These are phyloP conservation scores for Reticulitermes lucifugus DNA, from an alignment of 2,888 invertebrate species.

Conservation along the genomic window DNA sequence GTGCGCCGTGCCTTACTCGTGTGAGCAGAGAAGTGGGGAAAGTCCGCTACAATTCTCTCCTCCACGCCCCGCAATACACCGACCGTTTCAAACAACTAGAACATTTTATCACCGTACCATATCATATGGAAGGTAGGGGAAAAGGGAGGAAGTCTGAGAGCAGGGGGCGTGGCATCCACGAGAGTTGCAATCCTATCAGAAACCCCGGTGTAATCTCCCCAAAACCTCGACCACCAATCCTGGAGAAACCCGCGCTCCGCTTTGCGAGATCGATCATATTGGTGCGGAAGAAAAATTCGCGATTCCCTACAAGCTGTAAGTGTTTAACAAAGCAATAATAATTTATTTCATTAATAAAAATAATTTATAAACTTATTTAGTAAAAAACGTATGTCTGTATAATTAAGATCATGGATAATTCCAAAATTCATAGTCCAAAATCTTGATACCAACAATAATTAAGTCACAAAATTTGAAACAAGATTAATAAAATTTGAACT, in stretches of 20 bases:
- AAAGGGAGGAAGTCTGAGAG: conserved; percentile 32
- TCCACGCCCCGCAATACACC: not conserved
- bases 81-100: not conserved
- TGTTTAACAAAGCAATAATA: not conserved
- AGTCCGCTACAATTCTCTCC: conserved; percentile 10
- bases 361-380: not conserved
- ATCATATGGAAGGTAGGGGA: conserved; percentile 16
- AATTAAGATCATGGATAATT: too few relatives aligned
- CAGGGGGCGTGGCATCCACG: conserved; percentile 38
- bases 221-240: conserved; percentile 42
- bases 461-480: too few relatives aligned
- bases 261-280: conserved; percentile 35
- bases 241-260: conserved; percentile 31
- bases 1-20: not conserved
- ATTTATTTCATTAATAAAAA: not conserved
- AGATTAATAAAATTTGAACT: not conserved
- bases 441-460: too few relatives aligned
- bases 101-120: not conserved
- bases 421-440: too few relatives aligned
- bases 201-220: conserved; percentile 37
- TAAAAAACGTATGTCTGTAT: not conserved
- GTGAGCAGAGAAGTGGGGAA: not conserved
- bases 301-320: not conserved
- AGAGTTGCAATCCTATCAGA: conserved; percentile 44
- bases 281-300: conserved; percentile 31